Evolutionary conservation across 2,113 vertebrate genomes (phyloP).

Genomic region (crab-eating macaque (Macaca fascicularis)): T2T-MFA8v1.1 NC_088376.1:142051501-142052000

Average conservation of each 20-base stretch:
- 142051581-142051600: neutral
- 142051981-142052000: too few relatives aligned
- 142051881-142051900: too few relatives aligned
- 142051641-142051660: neutral
- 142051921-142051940: too few relatives aligned
- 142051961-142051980: too few relatives aligned
- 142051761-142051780: constrained; percentile 4
- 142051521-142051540: neutral
- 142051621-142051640: neutral
- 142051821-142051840: neutral
- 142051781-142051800: neutral
- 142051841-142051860: neutral
- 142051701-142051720: neutral
- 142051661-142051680: neutral
- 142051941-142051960: too few relatives aligned
- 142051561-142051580: constrained; percentile 35
- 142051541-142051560: neutral
- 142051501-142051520: too few relatives aligned
- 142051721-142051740: neutral
- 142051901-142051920: too few relatives aligned
- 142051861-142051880: neutral
- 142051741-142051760: constrained; percentile 34
- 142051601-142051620: neutral
- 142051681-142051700: neutral
- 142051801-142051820: neutral